Evolutionary conservation across 92 coral and sea anemone genomes (phyloP), one percentile per base, ranked within the genome.

Genomic region (Zoanthus gigantus): DNA sequence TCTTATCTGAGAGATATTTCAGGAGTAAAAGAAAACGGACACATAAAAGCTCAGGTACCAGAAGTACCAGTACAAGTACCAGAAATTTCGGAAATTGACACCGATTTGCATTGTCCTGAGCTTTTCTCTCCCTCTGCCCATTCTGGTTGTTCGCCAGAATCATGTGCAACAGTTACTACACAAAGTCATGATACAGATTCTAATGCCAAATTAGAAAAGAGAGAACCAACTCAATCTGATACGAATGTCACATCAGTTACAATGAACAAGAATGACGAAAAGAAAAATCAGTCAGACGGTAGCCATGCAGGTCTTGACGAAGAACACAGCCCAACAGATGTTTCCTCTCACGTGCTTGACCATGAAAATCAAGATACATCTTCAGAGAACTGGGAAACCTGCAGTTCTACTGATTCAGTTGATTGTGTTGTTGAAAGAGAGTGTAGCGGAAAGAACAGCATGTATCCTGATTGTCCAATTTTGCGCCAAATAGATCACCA

Each of bases 401-500:
- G 89, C 83, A 85, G 83, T 85, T 85, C 89, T 56, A 54, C 45
- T 85, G 89, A 85, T 85, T 85, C 74, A 85, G 89, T 85, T 85
- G 79, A 67, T 84, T 23, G 47, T 84, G 52, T 72, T 84, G 89
- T 85, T 85, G n/a, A 85, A 85, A 85, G 89, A 85, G 89, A 85
- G 89, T 85, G 89, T 85, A 85, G 82, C 28, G 89, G 89, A 46
- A 85, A 74, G 89, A 58, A 57, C 46, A 80, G 34, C 89, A 85
- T 85, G 89, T 85, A 85, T 85, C 89, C 89, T 58, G 82, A 85
- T 75, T 85, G 89, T 32, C 89, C 83, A 74, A 85, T 85, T 85
- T 85, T 85, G 83, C 89, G 89, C 89, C 57, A 85, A 85, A 85
- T 85, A 85, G 89, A 85, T 85, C 89, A 74, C 56, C 89, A 85